These are phyloP conservation scores for Anthopleura xanthogrammica DNA, from an alignment of 92 coral and sea anemone genomes.

Conservation along the genomic window DNA sequence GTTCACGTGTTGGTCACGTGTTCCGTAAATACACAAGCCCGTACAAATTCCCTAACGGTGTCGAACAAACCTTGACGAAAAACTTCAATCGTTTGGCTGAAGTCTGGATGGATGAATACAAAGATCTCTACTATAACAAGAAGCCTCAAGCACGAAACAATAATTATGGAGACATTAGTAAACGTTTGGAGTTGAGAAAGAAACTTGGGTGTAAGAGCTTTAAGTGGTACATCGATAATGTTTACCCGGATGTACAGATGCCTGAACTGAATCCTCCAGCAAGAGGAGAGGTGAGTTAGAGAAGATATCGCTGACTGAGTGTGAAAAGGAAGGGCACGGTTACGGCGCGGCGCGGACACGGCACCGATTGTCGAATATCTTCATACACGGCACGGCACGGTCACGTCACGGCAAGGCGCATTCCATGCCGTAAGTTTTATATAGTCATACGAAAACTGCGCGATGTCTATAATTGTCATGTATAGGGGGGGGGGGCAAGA, in stretches of 20 bases:
- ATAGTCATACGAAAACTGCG: too few species aligned
- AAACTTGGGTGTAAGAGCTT: slow-evolving; percentile 81
- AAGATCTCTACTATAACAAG: slow-evolving; percentile 94
- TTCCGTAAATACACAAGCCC: slow-evolving; percentile 96
- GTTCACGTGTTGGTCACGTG: slow-evolving; percentile 99
- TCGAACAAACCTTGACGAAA: slow-evolving; percentile 88
- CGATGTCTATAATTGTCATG: too few species aligned
- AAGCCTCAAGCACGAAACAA: slow-evolving; percentile 91
- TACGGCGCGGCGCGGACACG: too few species aligned
- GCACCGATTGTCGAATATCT: too few species aligned
- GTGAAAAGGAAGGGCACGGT: too few species aligned
- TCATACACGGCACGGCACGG: too few species aligned
- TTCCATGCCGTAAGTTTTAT: too few species aligned
- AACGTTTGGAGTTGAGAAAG: slow-evolving; percentile 76
- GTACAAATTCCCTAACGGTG: slow-evolving; percentile 97
- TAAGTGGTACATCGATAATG: slow-evolving; percentile 96
- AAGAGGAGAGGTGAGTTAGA: slow-evolving; percentile 79
- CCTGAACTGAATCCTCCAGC: slow-evolving; percentile 98
- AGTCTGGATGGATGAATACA: slow-evolving; percentile 99
- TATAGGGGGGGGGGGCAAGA: too few species aligned
- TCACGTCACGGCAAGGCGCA: too few species aligned
- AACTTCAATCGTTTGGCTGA: slow-evolving; percentile 97
- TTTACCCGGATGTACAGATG: slow-evolving; percentile 97
- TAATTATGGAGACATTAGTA: slow-evolving; percentile 88
- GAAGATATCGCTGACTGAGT: too few species aligned